These are phyloP conservation scores for Trypoxylon attenuatum DNA, from an alignment of 2,888 invertebrate genomes.

Conservation along the genomic window DNA sequence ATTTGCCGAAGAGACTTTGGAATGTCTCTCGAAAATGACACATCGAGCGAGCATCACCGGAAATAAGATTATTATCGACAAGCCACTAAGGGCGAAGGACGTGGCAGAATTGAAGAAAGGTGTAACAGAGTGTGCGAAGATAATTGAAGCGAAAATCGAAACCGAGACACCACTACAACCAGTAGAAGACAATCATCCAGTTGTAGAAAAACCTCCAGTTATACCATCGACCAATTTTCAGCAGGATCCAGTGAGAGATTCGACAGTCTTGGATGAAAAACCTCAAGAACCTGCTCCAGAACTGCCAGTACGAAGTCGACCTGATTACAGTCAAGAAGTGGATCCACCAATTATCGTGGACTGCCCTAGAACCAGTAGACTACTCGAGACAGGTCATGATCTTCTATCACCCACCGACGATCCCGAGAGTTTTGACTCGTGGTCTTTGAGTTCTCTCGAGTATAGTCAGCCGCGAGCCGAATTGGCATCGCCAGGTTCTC, in stretches of 20 bases:
- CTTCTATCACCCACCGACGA: constrained; percentile 74
- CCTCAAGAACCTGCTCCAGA: too few relatives aligned
- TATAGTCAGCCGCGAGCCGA: constrained; percentile 64
- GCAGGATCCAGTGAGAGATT: too few relatives aligned
- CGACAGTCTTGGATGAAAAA: too few relatives aligned
- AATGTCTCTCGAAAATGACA: constrained; percentile 55
- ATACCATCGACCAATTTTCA: too few relatives aligned
- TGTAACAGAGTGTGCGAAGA: constrained; percentile 37
- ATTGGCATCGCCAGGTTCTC: constrained; percentile 75
- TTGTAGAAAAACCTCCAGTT: background rate
- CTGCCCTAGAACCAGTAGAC: constrained; percentile 8
- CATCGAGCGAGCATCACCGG: constrained; percentile 59
- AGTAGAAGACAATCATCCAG: background rate
- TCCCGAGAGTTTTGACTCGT: constrained; percentile 78
- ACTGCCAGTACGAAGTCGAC: too few relatives aligned
- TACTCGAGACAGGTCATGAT: constrained; percentile 28
- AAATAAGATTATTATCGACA: constrained; percentile 61
- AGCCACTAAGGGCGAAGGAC: constrained; percentile 53
- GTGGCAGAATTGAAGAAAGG: constrained; percentile 53
- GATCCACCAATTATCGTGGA: too few relatives aligned
- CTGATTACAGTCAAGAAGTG: too few relatives aligned
- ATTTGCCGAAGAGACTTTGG: constrained; percentile 33
- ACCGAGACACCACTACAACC: background rate
- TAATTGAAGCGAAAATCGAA: constrained; percentile 20
- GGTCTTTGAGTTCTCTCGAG: constrained; percentile 80